Conservation (phyloP, 2,797 vertebrate species). For the Sebastolobus altivelis region DNA sequence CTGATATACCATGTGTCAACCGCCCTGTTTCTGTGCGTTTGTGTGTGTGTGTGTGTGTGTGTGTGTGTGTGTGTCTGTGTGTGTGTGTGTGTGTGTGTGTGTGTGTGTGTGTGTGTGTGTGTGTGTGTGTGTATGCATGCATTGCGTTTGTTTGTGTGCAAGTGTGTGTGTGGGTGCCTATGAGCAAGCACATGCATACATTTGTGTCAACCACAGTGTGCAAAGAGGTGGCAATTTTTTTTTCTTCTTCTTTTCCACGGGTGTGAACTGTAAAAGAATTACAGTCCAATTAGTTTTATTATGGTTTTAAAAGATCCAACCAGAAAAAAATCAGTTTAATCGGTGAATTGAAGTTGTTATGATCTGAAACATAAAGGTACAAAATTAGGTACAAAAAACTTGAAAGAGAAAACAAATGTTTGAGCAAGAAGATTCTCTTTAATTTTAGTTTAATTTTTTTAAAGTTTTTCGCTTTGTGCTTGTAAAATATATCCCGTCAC, state of each 20-base stretch:
- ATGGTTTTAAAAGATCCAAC: background rate
- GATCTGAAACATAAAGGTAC: background rate
- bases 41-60: slow-evolving; percentile 16
- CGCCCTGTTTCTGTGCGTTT: slow-evolving; percentile 43
- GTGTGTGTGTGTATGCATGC: slow-evolving; percentile 6
- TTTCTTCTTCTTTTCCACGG: slow-evolving; percentile 33
- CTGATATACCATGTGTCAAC: slow-evolving; percentile 84
- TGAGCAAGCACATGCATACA: slow-evolving; percentile 60
- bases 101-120: slow-evolving; percentile 19
- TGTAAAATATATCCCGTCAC: background rate
- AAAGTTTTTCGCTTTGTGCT: background rate
- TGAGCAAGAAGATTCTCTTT: background rate
- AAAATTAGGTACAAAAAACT: background rate
- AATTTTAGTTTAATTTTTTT: background rate
- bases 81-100: slow-evolving; percentile 29
- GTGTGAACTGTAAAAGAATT: slow-evolving; percentile 64
- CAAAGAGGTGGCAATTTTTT: slow-evolving; percentile 49
- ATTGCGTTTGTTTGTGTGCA: background rate
- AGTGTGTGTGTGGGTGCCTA: slow-evolving; percentile 45
- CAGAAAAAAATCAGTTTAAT: background rate
- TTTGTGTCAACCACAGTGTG: slow-evolving; percentile 67
- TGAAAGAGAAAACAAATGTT: background rate
- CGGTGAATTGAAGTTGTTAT: background rate
- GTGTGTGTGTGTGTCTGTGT: background rate
- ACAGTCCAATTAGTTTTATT: slow-evolving; percentile 37